Evolutionary conservation across 2,113 vertebrate genomes (phyloP).

Genomic region (Phylloscopus trochiloides): DNA sequence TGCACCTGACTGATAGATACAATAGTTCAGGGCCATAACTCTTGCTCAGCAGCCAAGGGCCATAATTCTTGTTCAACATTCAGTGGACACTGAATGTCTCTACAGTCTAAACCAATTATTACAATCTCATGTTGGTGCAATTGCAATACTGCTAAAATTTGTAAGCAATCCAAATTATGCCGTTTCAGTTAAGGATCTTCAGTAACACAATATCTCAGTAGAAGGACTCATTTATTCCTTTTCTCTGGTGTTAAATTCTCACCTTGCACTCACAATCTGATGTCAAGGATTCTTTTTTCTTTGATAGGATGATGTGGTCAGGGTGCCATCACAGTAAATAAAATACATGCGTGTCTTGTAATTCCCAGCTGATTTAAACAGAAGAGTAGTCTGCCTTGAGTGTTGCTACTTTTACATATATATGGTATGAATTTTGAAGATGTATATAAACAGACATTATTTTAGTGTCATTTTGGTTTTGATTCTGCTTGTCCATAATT

Average conservation of each 20-base stretch:
- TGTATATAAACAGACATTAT: background rate
- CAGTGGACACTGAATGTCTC: background rate
- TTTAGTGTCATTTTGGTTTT: background rate
- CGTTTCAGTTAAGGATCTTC: background rate
- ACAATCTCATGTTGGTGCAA: background rate
- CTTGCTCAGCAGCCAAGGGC: background rate
- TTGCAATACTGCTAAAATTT: background rate
- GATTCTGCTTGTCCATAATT: background rate
- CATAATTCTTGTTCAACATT: too few relatives aligned
- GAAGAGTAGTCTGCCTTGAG: background rate
- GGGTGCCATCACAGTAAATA: background rate
- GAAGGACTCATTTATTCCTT: background rate
- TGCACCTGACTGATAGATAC: background rate
- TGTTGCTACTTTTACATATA: background rate
- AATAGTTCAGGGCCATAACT: background rate
- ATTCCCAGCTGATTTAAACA: background rate
- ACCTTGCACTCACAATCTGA: background rate
- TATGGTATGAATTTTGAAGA: background rate
- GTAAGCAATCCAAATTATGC: background rate
- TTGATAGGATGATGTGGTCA: background rate
- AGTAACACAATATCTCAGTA: background rate
- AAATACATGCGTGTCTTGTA: accelerated
- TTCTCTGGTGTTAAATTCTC: background rate
- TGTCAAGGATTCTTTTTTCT: background rate
- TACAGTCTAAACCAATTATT: background rate